Evolutionary conservation across 2,888 invertebrate genomes (phyloP).

Genomic region (Cosmia pyralina): DNA sequence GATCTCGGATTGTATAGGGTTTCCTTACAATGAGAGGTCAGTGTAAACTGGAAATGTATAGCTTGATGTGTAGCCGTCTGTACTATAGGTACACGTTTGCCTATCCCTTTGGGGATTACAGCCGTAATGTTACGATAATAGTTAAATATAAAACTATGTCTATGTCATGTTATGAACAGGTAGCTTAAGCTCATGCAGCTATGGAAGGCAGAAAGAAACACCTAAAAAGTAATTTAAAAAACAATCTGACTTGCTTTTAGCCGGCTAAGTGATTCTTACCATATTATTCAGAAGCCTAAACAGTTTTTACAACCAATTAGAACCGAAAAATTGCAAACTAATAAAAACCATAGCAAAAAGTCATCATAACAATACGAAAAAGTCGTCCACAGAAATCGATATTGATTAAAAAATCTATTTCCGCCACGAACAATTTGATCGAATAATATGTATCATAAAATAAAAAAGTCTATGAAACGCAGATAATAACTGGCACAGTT

Average conservation of each 20-base stretch:
- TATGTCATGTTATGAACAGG: too few relatives aligned
- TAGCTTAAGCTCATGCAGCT: too few relatives aligned
- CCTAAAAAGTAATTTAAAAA: not conserved
- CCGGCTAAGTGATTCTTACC: not conserved
- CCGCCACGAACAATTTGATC: slow-evolving; percentile 23
- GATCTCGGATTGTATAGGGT: too few relatives aligned
- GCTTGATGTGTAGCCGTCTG: too few relatives aligned
- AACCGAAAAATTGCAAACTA: slow-evolving; percentile 57
- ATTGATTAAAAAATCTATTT: slow-evolving; percentile 39
- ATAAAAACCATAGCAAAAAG: slow-evolving; percentile 48
- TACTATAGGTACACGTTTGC: too few relatives aligned
- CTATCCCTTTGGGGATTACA: too few relatives aligned
- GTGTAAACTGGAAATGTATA: too few relatives aligned
- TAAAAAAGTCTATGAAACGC: slow-evolving; percentile 30
- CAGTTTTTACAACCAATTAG: slow-evolving; percentile 20
- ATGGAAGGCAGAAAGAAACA: not conserved
- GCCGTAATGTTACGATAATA: too few relatives aligned
- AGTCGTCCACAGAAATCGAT: slow-evolving; percentile 16
- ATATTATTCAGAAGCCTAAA: not conserved
- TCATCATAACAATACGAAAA: slow-evolving; percentile 24
- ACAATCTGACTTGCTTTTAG: too few relatives aligned
- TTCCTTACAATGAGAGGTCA: too few relatives aligned
- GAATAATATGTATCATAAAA: slow-evolving; percentile 15
- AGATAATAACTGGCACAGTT: slow-evolving; percentile 37
- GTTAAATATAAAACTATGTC: too few relatives aligned